Conservation (phyloP, 2,113 vertebrate species). For the Pseudopipra pipra region DNA sequence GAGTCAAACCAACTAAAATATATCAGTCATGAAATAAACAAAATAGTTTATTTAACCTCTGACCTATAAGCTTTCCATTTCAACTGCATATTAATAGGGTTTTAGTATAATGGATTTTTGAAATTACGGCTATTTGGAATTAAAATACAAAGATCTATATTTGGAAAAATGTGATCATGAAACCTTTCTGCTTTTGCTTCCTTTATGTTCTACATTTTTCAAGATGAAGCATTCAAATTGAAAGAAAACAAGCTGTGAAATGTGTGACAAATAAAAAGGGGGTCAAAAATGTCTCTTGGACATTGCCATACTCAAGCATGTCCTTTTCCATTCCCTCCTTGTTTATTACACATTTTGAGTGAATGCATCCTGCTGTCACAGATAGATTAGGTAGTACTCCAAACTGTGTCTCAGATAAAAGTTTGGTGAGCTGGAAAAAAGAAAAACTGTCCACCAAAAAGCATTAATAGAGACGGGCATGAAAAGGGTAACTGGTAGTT, state of each 20-base stretch:
- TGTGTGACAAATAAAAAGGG: neutral
- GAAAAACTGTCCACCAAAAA: neutral
- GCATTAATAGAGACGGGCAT: neutral
- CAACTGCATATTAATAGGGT: neutral
- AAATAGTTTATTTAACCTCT: conserved; percentile 36
- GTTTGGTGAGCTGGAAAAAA: neutral
- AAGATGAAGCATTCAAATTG: neutral
- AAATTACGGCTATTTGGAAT: neutral
- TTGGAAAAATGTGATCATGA: neutral
- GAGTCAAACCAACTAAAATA: neutral
- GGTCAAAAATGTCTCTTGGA: neutral
- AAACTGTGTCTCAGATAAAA: neutral
- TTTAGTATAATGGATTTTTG: conserved; percentile 34
- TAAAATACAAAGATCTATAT: neutral
- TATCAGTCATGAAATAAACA: conserved; percentile 11
- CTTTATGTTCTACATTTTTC: neutral
- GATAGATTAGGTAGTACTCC: neutral
- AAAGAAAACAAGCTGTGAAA: conserved; percentile 32
- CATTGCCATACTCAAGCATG: neutral
- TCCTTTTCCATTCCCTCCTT: neutral
- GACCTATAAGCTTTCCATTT: neutral
- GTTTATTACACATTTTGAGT: neutral
- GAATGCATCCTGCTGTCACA: neutral
- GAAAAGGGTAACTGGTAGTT: neutral
- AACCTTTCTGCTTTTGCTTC: neutral